Base-by-base conservation (phyloP, 2,797 vertebrate species). In the Clamator glandarius region DNA sequence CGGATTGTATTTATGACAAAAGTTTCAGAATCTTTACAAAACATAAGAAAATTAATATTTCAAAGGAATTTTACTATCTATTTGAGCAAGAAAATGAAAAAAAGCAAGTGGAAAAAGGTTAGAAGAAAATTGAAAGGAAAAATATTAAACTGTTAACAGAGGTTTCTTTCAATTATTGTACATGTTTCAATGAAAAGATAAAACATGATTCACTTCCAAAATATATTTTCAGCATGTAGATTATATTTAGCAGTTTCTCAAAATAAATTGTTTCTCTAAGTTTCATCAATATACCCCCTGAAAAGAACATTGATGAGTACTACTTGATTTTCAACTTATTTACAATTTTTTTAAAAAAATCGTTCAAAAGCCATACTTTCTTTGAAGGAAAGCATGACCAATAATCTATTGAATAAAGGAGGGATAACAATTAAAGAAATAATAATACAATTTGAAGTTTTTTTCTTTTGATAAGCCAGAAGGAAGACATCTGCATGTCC, bases 401-500 rank as follows among this genome's bases (percentile, higher is more conserved):
- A 5, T 6, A 67, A 4, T 24, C 5, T 13, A 51, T n/a, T 9
- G 36, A 25, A 1, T 48, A 61, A 61, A 46, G 3, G 3, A 33
- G 13, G 3, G 12, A 17, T 6, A 42, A 29, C 2, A n/a, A 24
- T 42, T 20, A 64, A 50, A 54, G 5, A 50, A 80, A 46, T 25
- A 17, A 21, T 31, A 28, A 20, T 46, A 28, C 2, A 46, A 4
- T 78, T 31, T 42, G 4, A 51, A 61, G 12, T 18, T 31, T 50
- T 68, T 81, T 57, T 29, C 3, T 24, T 81, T 18, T 41, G 24
- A 72, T 15, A 54, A 62, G 5, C 2, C 19, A 52, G 51, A 61
- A 46, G 1, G 21, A 70, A 23, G 21, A 50, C 7, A 24, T 14
- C 5, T 57, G 2, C 1, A 1, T 41, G 11, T 36, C 9, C 5